These are phyloP conservation scores for Armadillidium nasatum DNA, from an alignment of 1,140 invertebrate species.

Conservation along the genomic window DNA sequence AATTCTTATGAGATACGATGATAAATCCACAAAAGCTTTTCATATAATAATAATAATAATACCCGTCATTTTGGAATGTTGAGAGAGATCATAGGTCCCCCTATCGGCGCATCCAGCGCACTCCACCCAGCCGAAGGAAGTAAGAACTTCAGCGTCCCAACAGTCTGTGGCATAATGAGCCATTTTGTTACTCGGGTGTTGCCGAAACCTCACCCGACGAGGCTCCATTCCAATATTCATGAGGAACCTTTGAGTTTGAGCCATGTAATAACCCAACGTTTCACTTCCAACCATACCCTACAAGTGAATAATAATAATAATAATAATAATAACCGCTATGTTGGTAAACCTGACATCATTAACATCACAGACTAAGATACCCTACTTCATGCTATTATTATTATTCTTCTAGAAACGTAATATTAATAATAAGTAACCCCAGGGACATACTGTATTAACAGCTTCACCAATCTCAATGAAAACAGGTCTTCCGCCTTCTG, in stretches of 20 bases:
- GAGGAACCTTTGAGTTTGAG: constrained; percentile 80
- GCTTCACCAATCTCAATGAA: constrained; percentile 69
- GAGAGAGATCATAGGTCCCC: constrained; percentile 92
- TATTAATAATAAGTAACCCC: not conserved
- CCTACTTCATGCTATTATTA: no score
- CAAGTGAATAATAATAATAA: not conserved
- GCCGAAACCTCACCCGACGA: constrained; percentile 83
- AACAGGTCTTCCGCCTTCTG: constrained; percentile 78
- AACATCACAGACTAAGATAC: no score
- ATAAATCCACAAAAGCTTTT: no score
- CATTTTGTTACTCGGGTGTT: constrained; percentile 99
- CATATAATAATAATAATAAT: no score
- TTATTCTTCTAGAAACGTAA: no score
- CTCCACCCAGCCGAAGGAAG: constrained; percentile 97
- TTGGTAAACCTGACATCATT: no score
- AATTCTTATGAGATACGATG: no score
- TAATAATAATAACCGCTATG: no score
- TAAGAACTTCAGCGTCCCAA: constrained; percentile 96
- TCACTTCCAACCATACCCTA: constrained; percentile 57
- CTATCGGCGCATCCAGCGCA: constrained; percentile 99
- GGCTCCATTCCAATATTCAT: constrained; percentile 80
- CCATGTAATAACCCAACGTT: constrained; percentile 97
- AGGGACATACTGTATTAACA: constrained; percentile 56
- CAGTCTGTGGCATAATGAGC: constrained; percentile 99
- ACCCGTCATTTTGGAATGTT: constrained; percentile 88